Evolutionary conservation across 2,797 vertebrate species (phyloP).

Genomic region (Carduelis carduelis): DNA sequence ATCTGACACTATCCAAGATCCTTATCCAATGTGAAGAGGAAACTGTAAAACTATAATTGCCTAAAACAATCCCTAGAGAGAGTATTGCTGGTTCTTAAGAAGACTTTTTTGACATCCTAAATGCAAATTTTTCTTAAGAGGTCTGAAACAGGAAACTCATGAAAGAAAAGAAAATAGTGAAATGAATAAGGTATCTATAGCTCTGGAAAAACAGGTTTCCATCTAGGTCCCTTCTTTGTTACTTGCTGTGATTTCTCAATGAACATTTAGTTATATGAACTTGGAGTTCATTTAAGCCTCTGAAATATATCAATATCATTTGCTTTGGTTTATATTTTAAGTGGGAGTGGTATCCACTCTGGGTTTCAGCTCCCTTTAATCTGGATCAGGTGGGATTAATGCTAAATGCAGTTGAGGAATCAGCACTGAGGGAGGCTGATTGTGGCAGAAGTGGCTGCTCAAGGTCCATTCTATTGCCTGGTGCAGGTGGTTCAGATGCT

Average conservation of each 20-base stretch:
- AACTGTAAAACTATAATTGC: slow-evolving; percentile 22
- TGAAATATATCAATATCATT: not conserved
- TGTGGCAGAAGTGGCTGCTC: not conserved
- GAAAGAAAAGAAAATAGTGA: not conserved
- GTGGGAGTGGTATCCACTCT: not conserved
- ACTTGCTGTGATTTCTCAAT: not conserved
- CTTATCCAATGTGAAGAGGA: slow-evolving; percentile 50
- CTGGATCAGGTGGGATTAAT: not conserved
- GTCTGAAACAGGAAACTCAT: not conserved
- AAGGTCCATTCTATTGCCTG: accelerated
- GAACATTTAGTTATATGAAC: not conserved
- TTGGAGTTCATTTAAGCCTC: not conserved
- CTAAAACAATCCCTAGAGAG: slow-evolving; percentile 18
- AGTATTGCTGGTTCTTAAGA: not conserved
- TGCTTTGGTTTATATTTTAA: not conserved
- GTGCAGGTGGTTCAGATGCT: not conserved
- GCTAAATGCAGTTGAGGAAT: not conserved
- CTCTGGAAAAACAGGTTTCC: not conserved
- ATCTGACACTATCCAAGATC: slow-evolving; percentile 42
- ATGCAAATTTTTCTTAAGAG: not conserved
- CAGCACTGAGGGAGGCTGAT: not conserved
- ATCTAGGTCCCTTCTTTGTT: not conserved
- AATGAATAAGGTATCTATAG: not conserved
- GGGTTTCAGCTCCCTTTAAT: not conserved
- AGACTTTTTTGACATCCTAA: not conserved